A percentile compares a stretch with the other conserved stretches of the same genome.
Conservation (phyloP, 2,888 invertebrate genomes). For the Bimastos eiseni region DNA sequence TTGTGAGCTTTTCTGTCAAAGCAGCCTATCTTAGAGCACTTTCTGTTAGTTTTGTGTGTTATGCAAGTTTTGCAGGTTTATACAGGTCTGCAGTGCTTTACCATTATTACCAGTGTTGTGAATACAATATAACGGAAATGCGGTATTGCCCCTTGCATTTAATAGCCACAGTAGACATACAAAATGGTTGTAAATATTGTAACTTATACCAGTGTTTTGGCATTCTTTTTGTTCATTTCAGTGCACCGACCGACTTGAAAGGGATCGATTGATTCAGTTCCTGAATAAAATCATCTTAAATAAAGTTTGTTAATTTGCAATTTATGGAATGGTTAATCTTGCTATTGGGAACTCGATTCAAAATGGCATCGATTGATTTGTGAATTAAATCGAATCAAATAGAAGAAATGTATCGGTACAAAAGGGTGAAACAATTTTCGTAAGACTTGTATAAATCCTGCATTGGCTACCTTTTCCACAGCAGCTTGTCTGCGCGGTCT, state of each 20-base stretch:
- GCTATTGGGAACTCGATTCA: neutral
- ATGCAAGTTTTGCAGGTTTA: neutral
- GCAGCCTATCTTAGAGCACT: neutral
- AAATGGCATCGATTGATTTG: neutral
- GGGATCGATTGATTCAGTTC: conserved; percentile 89
- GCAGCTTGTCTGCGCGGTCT: too few species aligned
- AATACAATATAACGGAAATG: neutral
- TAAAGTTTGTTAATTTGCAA: conserved; percentile 65
- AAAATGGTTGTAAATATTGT: neutral
- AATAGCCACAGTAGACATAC: neutral
- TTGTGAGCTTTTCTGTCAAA: neutral
- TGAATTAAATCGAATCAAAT: neutral
- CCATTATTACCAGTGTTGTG: neutral
- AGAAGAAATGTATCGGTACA: neutral
- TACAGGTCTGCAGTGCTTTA: neutral
- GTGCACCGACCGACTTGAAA: conserved; percentile 84
- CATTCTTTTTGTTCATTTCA: conserved; percentile 61
- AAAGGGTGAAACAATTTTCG: neutral
- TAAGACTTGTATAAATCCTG: neutral
- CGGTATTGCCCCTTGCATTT: neutral
- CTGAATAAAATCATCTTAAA: conserved; percentile 87
- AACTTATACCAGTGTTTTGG: neutral
- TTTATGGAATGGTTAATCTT: neutral
- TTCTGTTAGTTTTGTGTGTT: neutral
- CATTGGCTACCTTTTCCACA: too few species aligned